Evolutionary conservation across 1,140 invertebrate genomes (phyloP).

Genomic region (Danaus plexippus): DNA sequence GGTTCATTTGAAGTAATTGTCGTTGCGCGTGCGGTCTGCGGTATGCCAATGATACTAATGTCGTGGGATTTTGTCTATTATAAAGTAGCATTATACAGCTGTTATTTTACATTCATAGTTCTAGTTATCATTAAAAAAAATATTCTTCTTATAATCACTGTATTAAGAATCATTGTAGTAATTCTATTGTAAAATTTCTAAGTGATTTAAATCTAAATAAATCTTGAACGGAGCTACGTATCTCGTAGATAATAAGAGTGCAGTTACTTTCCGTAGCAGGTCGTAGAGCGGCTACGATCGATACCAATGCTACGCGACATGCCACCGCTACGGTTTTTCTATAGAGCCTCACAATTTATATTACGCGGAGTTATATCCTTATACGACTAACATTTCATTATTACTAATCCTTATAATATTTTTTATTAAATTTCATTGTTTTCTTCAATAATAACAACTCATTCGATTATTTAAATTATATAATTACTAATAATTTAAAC

Average conservation of each 20-base stretch:
- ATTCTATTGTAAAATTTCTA: too few species aligned
- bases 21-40: constrained; percentile 58
- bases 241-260: constrained; percentile 27
- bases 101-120: too few species aligned
- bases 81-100: too few species aligned
- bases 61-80: constrained; percentile 19
- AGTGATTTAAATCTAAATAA: too few species aligned
- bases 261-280: constrained; percentile 44
- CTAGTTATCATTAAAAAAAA: too few species aligned
- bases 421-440: background rate
- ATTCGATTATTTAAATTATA: too few species aligned
- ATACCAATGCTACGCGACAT: constrained; percentile 56
- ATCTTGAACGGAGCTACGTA: constrained; percentile 10
- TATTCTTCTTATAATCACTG: too few species aligned
- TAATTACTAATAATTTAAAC: too few species aligned
- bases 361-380: background rate
- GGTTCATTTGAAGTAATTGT: constrained; percentile 72
- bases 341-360: constrained; percentile 4
- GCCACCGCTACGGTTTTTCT: constrained; percentile 47
- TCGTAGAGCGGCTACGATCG: constrained; percentile 58
- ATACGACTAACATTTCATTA: too few species aligned
- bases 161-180: too few species aligned
- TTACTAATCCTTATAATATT: background rate
- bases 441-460: too few species aligned
- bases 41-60: constrained; percentile 30